Conservation (phyloP, 2,888 invertebrate genomes). For the Willowsia nigromaculata region DNA sequence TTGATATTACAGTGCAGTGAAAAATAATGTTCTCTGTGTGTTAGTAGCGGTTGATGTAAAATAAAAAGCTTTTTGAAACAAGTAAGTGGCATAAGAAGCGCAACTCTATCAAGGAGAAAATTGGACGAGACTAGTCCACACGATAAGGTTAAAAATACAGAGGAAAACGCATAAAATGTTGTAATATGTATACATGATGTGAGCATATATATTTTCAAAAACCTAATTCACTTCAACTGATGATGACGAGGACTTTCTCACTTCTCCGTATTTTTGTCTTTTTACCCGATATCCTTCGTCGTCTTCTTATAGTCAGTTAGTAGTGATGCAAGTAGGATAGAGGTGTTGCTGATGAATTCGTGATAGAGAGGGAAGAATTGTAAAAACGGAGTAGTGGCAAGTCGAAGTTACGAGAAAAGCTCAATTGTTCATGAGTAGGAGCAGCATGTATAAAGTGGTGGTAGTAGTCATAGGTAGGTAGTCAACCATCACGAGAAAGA, state of each 20-base stretch:
- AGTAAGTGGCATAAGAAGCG: constrained; percentile 15
- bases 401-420: background rate
- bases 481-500: constrained; percentile 41
- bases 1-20: background rate
- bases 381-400: background rate
- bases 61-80: background rate
- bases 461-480: constrained; percentile 10
- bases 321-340: background rate
- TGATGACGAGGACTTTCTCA: constrained; percentile 48
- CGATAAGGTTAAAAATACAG: background rate
- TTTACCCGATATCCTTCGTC: background rate
- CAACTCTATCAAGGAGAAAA: constrained; percentile 44
- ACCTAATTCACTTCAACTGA: constrained; percentile 46
- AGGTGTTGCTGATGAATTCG: background rate
- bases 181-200: background rate
- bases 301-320: background rate
- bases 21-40: background rate
- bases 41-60: background rate
- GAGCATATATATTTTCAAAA: background rate
- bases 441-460: background rate
- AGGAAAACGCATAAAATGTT: too few relatives aligned
- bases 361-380: background rate
- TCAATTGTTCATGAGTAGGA: background rate
- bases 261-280: constrained; percentile 19
- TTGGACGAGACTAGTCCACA: constrained; percentile 26